A percentile compares a stretch with the other conserved stretches of the same genome.
Conservation (phyloP, 2,888 invertebrate genomes). For the Apodemia mormo region DNA sequence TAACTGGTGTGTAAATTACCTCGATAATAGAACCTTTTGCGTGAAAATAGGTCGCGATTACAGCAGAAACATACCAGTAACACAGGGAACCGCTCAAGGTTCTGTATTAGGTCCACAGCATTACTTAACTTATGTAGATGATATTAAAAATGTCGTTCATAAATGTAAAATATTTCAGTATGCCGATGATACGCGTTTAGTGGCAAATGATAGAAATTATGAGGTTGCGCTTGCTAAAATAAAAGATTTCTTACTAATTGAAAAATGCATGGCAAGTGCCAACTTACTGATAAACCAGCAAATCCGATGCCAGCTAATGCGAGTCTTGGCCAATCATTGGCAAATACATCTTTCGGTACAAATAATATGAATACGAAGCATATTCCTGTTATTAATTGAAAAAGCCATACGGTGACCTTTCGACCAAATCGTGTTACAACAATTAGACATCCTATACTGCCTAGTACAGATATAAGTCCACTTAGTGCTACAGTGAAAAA, state of each 20-base stretch:
- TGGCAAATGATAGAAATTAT: too few species aligned
- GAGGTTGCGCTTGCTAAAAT: too few species aligned
- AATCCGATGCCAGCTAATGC: conserved; percentile 84
- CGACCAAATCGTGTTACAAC: conserved; percentile 75
- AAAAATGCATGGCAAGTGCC: neutral
- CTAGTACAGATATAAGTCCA: conserved; percentile 79
- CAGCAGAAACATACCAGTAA: too few species aligned
- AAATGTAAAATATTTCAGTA: too few species aligned
- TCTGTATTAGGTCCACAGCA: too few species aligned
- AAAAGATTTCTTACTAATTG: neutral
- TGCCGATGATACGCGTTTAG: too few species aligned
- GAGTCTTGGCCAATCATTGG: conserved; percentile 79
- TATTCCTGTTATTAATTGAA: conserved; percentile 69
- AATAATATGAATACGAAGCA: conserved; percentile 75
- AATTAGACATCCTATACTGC: conserved; percentile 75
- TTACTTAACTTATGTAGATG: too few species aligned
- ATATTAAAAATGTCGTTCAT: too few species aligned
- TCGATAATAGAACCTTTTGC: too few species aligned
- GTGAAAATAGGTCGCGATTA: too few species aligned
- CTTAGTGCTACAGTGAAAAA: conserved; percentile 77
- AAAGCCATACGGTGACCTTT: conserved; percentile 69
- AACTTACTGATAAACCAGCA: conserved; percentile 84
- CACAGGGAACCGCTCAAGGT: too few species aligned
- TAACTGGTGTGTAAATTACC: too few species aligned
- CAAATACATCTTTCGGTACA: conserved; percentile 66